phyloP scores from a whole-genome alignment of 2,888 invertebrate genomes.

The Deroplatys truncata region DNA sequence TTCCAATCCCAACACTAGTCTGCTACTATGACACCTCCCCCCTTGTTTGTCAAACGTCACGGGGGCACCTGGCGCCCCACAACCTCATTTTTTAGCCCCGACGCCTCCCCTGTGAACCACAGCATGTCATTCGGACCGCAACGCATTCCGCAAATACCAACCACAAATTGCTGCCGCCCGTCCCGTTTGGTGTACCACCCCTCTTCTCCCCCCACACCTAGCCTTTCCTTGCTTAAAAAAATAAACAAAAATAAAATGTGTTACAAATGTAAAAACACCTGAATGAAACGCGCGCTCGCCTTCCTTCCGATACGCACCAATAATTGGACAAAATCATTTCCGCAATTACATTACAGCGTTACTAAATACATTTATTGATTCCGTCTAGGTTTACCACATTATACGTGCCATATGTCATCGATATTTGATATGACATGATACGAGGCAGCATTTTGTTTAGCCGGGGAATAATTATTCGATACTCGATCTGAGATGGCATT shows the following conservation, averaged over 20 bases:
- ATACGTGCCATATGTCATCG: not conserved
- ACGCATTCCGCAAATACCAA: conserved; percentile 13
- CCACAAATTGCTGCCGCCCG: conserved; percentile 5
- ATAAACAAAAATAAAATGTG: conserved; percentile 5
- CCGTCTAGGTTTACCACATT: not conserved
- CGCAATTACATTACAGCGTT: not conserved
- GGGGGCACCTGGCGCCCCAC: conserved; percentile 29
- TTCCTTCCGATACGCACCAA: not conserved
- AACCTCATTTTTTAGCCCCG: conserved; percentile 25
- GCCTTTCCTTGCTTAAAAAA: not conserved
- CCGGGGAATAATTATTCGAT: too few relatives aligned
- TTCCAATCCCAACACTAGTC: conserved; percentile 23
- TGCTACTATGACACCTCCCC: conserved; percentile 18
- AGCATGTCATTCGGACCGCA: conserved; percentile 14
- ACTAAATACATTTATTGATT: not conserved
- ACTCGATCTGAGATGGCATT: too few relatives aligned
- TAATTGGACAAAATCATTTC: not conserved
- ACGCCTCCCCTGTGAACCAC: conserved; percentile 11
- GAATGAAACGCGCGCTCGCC: not conserved
- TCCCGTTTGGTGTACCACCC: not conserved
- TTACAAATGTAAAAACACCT: conserved; percentile 9
- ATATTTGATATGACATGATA: too few relatives aligned
- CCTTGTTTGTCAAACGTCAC: conserved; percentile 32
- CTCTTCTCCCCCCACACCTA: not conserved
- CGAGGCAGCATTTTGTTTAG: too few relatives aligned